These are phyloP conservation scores for Palloptera scutellata DNA, from an alignment of 2,888 invertebrate species.

Conservation along the genomic window DNA sequence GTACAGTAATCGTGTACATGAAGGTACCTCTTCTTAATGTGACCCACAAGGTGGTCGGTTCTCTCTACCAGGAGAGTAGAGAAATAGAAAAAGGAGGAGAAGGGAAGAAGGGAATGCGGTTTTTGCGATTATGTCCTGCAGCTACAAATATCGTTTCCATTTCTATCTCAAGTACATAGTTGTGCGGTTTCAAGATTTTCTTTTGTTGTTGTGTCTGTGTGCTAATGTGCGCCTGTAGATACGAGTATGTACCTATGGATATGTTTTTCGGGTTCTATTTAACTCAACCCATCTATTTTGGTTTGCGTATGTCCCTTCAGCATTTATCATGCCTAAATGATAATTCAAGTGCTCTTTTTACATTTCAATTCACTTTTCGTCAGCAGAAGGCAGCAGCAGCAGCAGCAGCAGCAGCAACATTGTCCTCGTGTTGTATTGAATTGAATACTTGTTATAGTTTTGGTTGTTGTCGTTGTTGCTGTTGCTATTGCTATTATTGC, in stretches of 20 bases:
- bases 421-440: too few relatives aligned
- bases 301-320: constrained; percentile 46
- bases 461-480: too few relatives aligned
- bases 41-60: constrained; percentile 23
- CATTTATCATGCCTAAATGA: constrained; percentile 57
- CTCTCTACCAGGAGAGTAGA: background rate
- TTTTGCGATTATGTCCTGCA: constrained; percentile 1
- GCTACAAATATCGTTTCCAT: constrained; percentile 4
- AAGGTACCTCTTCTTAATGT: background rate
- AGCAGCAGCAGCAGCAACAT: too few relatives aligned
- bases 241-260: background rate
- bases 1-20: too few relatives aligned
- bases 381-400: too few relatives aligned
- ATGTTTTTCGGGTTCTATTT: background rate
- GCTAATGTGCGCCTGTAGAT: constrained; percentile 11
- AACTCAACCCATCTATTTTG: too few relatives aligned
- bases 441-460: too few relatives aligned
- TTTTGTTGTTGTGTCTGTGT: constrained; percentile 8
- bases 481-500: too few relatives aligned
- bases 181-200: constrained; percentile 15
- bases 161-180: background rate
- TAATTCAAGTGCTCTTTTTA: constrained; percentile 51
- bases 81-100: too few relatives aligned
- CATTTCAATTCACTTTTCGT: too few relatives aligned
- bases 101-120: too few relatives aligned